Base-by-base conservation (phyloP, 2,113 vertebrate genomes). In the Pelodiscus sinensis region DNA sequence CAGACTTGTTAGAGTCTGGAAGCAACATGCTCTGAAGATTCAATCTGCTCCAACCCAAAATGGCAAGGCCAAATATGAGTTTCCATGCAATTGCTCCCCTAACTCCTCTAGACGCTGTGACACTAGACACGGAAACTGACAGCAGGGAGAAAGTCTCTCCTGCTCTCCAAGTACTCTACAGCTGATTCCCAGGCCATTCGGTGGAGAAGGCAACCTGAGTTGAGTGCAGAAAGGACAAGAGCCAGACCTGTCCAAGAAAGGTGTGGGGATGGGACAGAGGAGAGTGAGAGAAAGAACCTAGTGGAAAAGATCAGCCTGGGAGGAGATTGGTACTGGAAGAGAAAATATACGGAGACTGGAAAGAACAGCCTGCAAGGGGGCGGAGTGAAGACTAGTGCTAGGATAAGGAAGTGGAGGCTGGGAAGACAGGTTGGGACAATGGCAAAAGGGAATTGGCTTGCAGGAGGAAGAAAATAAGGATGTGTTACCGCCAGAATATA, bases 191-290 rank as follows among this genome's bases (percentile, higher is more conserved):
- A 68, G 29, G 62, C 14, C 18, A 15, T 68, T 14, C 15, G 60
- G 44, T 38, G 35, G 57, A 58, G 57, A 58, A 58, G 57, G 44
- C n/a, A 77, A 50, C 38, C 35, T 38, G 73, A 77, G 35, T 44
- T 2, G 55, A 94, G 83, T 18, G 31, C 82, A 96, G 90, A 80
- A 91, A 93, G n/a, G 73, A 94, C 79, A 13, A 85, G 52, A 90
- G 35, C 31, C 79, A 24, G 71, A 8, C 51, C 18, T 78, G 50
- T 58, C 55, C 22, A 1, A 54, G 60, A 35, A 68, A 44, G 25
- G 50, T 44, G 44, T 44, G 27, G 1, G 35, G n/a, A 35, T 3
- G 1, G 35, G 24, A 85, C 13, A 6, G 80, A 85, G 27, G 81
- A 92, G 93, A 92, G 0, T 4, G 84, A 62, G 92, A 83, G 11